Evolutionary conservation across 2,888 invertebrate genomes (phyloP).

Genomic region (Monochamus alternatus): DNA sequence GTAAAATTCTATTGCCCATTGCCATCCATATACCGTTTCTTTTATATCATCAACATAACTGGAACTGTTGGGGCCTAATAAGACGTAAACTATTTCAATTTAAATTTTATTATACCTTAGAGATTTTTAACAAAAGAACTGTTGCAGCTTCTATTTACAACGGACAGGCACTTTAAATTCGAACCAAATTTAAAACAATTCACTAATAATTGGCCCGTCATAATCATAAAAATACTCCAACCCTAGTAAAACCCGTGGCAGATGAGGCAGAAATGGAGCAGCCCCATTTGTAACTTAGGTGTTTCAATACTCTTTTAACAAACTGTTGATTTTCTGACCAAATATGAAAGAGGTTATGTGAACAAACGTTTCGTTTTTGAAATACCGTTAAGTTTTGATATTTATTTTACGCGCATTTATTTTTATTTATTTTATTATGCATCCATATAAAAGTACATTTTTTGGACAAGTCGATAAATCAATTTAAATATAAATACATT

Average conservation of each 20-base stretch:
- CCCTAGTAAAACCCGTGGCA: conserved; percentile 14
- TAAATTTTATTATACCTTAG: conserved; percentile 32
- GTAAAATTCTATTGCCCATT: conserved; percentile 29
- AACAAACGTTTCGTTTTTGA: too few relatives aligned
- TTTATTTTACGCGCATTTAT: too few relatives aligned
- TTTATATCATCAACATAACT: conserved; percentile 35
- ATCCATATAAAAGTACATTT: too few relatives aligned
- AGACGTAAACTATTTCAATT: conserved; percentile 37
- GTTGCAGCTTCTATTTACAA: conserved; percentile 25
- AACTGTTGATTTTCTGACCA: too few relatives aligned
- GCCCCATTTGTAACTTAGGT: neutral
- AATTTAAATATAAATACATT: too few relatives aligned
- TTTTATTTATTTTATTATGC: too few relatives aligned
- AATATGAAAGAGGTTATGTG: too few relatives aligned
- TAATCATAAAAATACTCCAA: conserved; percentile 35
- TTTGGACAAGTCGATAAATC: too few relatives aligned
- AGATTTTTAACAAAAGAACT: conserved; percentile 30
- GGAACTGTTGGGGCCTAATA: conserved; percentile 33
- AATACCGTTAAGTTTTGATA: too few relatives aligned
- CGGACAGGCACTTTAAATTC: conserved; percentile 32
- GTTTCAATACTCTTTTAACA: neutral
- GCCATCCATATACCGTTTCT: conserved; percentile 17
- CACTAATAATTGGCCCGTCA: conserved; percentile 37
- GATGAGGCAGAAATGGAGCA: conserved; percentile 6
- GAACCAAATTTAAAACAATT: conserved; percentile 35